phyloP scores from a whole-genome alignment of 2,113 vertebrate genomes.

The Boleophthalmus pectinirostris region DNA sequence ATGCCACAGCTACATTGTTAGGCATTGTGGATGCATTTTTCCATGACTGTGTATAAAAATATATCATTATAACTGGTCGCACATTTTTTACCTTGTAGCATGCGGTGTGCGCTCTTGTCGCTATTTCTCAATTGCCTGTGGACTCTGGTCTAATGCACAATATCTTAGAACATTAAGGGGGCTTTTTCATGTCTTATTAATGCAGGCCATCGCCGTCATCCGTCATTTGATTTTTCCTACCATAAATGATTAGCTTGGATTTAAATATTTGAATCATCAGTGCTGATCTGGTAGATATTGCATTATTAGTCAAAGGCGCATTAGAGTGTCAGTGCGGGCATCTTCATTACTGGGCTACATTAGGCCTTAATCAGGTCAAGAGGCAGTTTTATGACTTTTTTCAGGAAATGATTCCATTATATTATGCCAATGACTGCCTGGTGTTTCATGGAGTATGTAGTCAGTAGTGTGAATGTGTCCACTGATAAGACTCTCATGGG shows the following conservation, averaged over 20 bases:
- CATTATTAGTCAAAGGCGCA: slow-evolving; percentile 7
- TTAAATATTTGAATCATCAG: slow-evolving; percentile 15
- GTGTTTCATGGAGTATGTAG: not conserved
- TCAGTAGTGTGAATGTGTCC: not conserved
- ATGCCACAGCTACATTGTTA: no score
- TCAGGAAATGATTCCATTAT: slow-evolving; percentile 10
- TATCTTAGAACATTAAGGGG: not conserved
- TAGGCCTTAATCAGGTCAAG: slow-evolving; percentile 12
- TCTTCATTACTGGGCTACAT: slow-evolving; percentile 6
- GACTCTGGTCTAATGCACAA: not conserved
- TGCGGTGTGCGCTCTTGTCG: no score
- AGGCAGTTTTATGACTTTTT: slow-evolving; percentile 1
- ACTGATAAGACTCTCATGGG: not conserved
- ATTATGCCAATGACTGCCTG: not conserved
- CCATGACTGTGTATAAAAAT: not conserved
- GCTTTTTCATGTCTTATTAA: not conserved
- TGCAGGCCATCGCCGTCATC: not conserved
- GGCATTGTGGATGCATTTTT: not conserved
- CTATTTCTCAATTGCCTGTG: not conserved
- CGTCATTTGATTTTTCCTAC: not conserved
- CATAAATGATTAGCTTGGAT: slow-evolving; percentile 5
- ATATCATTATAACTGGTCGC: not conserved
- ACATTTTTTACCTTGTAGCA: not conserved
- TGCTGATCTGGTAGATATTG: slow-evolving; percentile 11
- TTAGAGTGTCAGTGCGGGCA: slow-evolving; percentile 9